These are phyloP conservation scores for Atrina japonica DNA, from an alignment of 2,888 invertebrate species.

Conservation along the genomic window DNA sequence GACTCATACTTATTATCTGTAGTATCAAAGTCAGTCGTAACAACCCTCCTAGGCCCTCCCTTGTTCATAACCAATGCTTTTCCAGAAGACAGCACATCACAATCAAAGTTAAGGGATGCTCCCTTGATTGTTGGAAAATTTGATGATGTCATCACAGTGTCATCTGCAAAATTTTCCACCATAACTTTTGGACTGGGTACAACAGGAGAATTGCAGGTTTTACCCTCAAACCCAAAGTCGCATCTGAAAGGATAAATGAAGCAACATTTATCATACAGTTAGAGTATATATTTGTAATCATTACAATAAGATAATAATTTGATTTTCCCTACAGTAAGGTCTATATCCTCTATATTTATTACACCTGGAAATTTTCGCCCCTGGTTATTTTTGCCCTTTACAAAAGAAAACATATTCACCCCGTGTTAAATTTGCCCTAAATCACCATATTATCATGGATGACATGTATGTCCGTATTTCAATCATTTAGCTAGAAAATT, in stretches of 20 bases:
- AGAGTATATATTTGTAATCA: too few relatives aligned
- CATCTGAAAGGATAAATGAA: slow-evolving; percentile 72
- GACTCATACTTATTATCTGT: slow-evolving; percentile 69
- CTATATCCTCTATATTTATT: too few relatives aligned
- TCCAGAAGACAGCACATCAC: slow-evolving; percentile 78
- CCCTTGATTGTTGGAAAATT: slow-evolving; percentile 67
- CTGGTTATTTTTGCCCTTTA: too few relatives aligned
- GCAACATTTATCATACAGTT: too few relatives aligned
- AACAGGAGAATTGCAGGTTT: slow-evolving; percentile 70
- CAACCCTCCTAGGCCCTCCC: slow-evolving; percentile 70
- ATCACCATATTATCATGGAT: too few relatives aligned
- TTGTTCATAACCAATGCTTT: slow-evolving; percentile 79
- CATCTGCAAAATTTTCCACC: slow-evolving; percentile 69
- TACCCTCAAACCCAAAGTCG: slow-evolving; percentile 79
- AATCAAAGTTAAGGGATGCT: slow-evolving; percentile 75
- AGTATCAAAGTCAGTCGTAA: slow-evolving; percentile 79
- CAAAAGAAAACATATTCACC: too few relatives aligned
- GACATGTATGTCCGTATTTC: too few relatives aligned
- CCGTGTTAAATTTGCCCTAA: too few relatives aligned
- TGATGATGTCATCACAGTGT: slow-evolving; percentile 53
- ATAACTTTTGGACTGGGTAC: slow-evolving; percentile 60
- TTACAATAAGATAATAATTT: too few relatives aligned
- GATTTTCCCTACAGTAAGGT: too few relatives aligned
- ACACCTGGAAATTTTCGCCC: too few relatives aligned
- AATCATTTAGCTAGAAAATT: too few relatives aligned